Evolutionary conservation across 2,113 vertebrate species (phyloP), one percentile per base, ranked within the genome.

Genomic region (Clarias batrachus): DNA sequence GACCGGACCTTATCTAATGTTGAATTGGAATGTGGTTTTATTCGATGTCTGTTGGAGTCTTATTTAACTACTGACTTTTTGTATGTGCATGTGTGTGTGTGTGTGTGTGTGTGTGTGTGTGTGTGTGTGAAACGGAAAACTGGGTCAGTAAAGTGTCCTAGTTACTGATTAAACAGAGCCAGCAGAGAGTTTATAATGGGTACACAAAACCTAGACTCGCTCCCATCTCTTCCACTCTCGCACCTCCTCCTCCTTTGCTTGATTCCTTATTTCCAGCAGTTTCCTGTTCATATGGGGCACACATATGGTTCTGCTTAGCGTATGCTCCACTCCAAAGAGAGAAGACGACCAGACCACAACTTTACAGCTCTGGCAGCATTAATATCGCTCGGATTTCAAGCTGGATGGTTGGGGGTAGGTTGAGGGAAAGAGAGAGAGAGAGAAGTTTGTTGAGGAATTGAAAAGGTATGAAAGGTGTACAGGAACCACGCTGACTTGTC

Each of bases 351-450:
- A 83, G 59, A 73, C 65, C 27, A 23, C 82, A 83, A 73, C 66
- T 83, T 70, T 83, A 83, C 52, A 27, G 54, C 66, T 59, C 82
- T 83, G 66, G 81, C 48, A 73, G 82, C 82, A 83, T 63, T 71
- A 71, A 56, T 83, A 37, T 71, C 17, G 11, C 27, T 83, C 48
- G 6, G 54, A 71, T 70, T 83, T 83, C 65, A 25, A 9, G 56
- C 76, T 80, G 57, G 56, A 60, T 60, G 56, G 27, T 33, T 4
- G 66, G 12, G n/a, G 17, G 59, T 37, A 63, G 77, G 71, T 12
- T 21, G 76, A n/a, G 4, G 33, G 37, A 21, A 62, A 25, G 70
- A 82, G 48, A 23, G 21, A n/a, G 33, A 30, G 37, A 25, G 23
- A 63, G 66, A 77, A 19, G n/a, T 54, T 52, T 23, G 81, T 17